These are phyloP conservation scores for Bubo blakistoni DNA, from an alignment of 2,113 vertebrate species.

Conservation along the genomic window DNA sequence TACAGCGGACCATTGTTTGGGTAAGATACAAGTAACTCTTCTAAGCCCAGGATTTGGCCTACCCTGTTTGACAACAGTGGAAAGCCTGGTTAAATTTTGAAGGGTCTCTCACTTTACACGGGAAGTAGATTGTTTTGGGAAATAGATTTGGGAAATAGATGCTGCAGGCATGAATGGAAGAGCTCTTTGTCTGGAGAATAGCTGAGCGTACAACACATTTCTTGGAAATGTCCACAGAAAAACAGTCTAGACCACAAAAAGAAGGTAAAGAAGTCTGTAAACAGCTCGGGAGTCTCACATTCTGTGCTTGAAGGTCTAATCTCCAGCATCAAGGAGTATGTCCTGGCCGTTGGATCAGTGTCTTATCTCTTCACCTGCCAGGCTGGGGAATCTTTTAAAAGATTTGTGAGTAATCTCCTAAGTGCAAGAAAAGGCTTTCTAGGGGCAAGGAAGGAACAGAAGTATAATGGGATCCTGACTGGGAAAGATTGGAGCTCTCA, in stretches of 20 bases:
- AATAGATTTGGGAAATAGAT: neutral
- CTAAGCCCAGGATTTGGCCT: neutral
- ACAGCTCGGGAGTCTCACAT: neutral
- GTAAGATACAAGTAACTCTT: neutral
- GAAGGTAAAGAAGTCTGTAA: neutral
- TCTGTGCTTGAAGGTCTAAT: neutral
- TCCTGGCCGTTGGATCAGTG: neutral
- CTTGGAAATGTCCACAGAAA: neutral
- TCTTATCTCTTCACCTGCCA: neutral
- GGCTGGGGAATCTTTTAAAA: neutral
- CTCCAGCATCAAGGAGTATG: neutral
- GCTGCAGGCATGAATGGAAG: neutral
- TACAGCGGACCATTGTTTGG: neutral
- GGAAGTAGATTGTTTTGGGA: neutral
- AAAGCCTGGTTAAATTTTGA: neutral
- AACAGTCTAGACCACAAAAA: neutral
- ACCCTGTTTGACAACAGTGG: neutral
- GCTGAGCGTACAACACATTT: neutral
- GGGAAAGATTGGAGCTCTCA: neutral
- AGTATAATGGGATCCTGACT: neutral
- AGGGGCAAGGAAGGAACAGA: neutral
- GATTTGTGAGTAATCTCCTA: neutral
- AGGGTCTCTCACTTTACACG: neutral
- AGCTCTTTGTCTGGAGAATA: neutral
- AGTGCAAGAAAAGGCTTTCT: neutral